phyloP scores from a whole-genome alignment of 1,140 invertebrate species.

The Drosophila melanica region DNA sequence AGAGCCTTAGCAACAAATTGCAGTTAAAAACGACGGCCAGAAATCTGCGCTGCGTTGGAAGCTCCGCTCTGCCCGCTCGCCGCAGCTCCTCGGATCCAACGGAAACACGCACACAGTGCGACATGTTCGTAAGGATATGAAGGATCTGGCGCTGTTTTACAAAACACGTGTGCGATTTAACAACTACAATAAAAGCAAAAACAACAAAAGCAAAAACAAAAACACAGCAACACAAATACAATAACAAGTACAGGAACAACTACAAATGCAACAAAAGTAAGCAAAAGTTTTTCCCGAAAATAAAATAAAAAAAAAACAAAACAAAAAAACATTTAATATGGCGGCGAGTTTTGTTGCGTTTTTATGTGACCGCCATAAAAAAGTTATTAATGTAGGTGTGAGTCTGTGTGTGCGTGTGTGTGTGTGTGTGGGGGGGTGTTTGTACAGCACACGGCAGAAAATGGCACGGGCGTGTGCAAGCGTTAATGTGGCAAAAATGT shows the following conservation, averaged over 20 bases:
- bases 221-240: conserved; percentile 7
- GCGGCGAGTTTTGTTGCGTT: conserved; percentile 75
- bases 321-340: conserved; percentile 67
- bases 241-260: conserved; percentile 24
- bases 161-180: conserved; percentile 81
- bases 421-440: not conserved
- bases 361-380: conserved; percentile 76
- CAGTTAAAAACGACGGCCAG: conserved; percentile 66
- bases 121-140: conserved; percentile 71
- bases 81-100: not conserved
- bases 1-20: conserved; percentile 78
- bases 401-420: conserved; percentile 17
- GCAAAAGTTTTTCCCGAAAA: conserved; percentile 48
- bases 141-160: conserved; percentile 73
- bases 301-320: conserved; percentile 35
- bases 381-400: conserved; percentile 69
- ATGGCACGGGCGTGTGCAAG: conserved; percentile 76
- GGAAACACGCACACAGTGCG: conserved; percentile 47
- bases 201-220: conserved; percentile 42
- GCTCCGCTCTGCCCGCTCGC: not conserved
- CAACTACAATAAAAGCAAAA: conserved; percentile 61
- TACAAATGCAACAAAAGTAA: conserved; percentile 35
- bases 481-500: conserved; percentile 81
- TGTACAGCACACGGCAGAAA: conserved; percentile 47
- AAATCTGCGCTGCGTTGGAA: conserved; percentile 56